Conservation (phyloP, 2,888 invertebrate species). For the Yponomeuta plumbellus region DNA sequence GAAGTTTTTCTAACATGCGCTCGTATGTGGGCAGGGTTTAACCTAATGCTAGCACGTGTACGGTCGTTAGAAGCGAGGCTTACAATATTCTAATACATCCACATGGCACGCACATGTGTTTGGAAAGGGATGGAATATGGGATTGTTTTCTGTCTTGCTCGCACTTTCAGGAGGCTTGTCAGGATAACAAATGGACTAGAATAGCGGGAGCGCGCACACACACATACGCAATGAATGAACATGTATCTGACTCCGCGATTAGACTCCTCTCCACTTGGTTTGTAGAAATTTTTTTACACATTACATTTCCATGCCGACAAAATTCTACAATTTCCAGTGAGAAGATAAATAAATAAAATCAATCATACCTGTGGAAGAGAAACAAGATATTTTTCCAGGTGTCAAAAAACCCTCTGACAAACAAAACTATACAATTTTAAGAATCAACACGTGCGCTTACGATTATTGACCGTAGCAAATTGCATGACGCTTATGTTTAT, state of each 20-base stretch:
- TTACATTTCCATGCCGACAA: too few relatives aligned
- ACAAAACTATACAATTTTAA: not conserved
- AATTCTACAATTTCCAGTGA: too few relatives aligned
- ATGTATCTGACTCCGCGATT: not conserved
- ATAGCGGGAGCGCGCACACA: not conserved
- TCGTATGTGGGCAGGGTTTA: conserved; percentile 24
- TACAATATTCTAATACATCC: not conserved
- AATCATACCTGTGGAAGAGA: too few relatives aligned
- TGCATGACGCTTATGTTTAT: conserved; percentile 1
- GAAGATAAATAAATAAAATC: too few relatives aligned
- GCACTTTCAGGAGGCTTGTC: conserved; percentile 28
- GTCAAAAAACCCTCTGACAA: not conserved
- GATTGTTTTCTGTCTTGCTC: conserved; percentile 29
- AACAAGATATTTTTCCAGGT: not conserved
- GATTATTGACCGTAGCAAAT: conserved; percentile 12
- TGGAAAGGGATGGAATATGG: conserved; percentile 28
- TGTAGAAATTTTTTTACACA: not conserved
- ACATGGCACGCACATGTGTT: conserved; percentile 22
- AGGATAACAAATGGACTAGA: conserved; percentile 13
- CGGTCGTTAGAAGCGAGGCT: not conserved
- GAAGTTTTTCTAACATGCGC: conserved; percentile 65
- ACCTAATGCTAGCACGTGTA: not conserved
- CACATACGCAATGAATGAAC: not conserved
- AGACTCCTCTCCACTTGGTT: not conserved
- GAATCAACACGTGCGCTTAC: conserved; percentile 6